Evolutionary conservation across 2,888 invertebrate species (phyloP), one percentile per base, ranked within the genome.

Genomic region (Stenichneumon culpator): DNA sequence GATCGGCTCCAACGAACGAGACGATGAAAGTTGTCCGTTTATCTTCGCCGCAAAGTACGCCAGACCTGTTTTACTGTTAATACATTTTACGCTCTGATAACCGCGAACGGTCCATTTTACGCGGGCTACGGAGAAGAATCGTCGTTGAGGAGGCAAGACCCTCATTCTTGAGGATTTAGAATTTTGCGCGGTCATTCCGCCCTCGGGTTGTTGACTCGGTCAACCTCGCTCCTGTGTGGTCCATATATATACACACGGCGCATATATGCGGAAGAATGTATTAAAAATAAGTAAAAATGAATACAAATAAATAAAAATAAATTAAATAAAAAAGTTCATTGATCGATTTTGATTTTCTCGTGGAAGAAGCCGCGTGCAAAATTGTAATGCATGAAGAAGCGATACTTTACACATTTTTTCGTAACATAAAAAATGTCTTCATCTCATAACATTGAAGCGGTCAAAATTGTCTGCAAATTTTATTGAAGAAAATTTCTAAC

Each of bases 41-140:
- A 73, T 73, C 57, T 57, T 57, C 36, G 14, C 9, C 52, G 6
- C 60, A 32, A 28, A 16, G 60, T 52, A 19, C 7, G 16, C 6
- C 14, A 60, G 32, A 60, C 14, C 14, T 25, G 16, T 11, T 60
- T 16, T 60, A 32, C 28, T 32, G 2, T 14, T 14, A 28, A 28
- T 28, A 47, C 19, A 65, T 65, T 79, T 70, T 74, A 60, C 60
- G 54, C 77, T 72, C 65, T 72, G 54, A 79, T 79, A 70, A 79
- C 69, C 50, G 60, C 32, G 28, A 63, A 79, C 19, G 47, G 22
- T 78, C 32, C 47, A 67, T 73, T 79, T 44, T 28, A 60, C 25
- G 57, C 3, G 57, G 11, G 3, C 25, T 6, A 28, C 0, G 22
- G 60, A 60, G 22, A 60, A 50, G n/a, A 57, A 50, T 69, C 14